These are phyloP conservation scores for Drosophila subsilvestris DNA, from an alignment of 2,888 invertebrate genomes.

Conservation along the genomic window DNA sequence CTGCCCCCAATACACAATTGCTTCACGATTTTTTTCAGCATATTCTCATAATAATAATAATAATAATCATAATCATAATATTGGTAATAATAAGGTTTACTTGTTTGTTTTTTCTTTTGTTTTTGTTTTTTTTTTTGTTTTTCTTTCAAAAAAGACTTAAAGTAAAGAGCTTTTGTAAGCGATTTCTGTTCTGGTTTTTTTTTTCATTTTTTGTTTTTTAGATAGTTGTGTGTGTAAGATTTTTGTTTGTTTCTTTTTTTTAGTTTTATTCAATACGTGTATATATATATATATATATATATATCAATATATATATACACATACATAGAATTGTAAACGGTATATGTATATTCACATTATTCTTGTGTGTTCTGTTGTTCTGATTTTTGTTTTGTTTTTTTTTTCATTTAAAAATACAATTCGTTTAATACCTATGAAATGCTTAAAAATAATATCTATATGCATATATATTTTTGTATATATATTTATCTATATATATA, in stretches of 20 bases:
- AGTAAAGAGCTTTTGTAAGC: conserved; percentile 52
- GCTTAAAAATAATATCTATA: conserved; percentile 74
- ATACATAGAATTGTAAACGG: neutral
- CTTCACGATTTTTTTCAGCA: conserved; percentile 84
- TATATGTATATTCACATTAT: neutral
- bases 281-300: conserved; percentile 26
- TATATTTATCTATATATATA: conserved; percentile 40
- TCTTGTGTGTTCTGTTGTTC: neutral
- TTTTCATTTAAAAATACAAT: conserved; percentile 71
- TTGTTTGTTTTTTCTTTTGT: conserved; percentile 37
- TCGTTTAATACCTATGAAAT: conserved; percentile 75
- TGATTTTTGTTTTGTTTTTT: conserved; percentile 31
- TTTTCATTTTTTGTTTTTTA: conserved; percentile 32
- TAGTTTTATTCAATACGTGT: conserved; percentile 11
- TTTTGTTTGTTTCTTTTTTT: conserved; percentile 23
- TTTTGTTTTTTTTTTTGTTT: conserved; percentile 34
- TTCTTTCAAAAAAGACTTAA: conserved; percentile 57
- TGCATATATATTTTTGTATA: conserved; percentile 48
- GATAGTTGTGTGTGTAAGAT: conserved; percentile 37
- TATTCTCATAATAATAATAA: conserved; percentile 64
- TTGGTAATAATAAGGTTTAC: conserved; percentile 49
- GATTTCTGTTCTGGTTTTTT: conserved; percentile 18
- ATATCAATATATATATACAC: neutral
- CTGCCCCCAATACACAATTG: conserved; percentile 85
- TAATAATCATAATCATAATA: conserved; percentile 66